Evolutionary conservation across 2,888 invertebrate species (phyloP), one percentile per base, ranked within the genome.

Genomic region (Rhogogaster chlorosoma): DNA sequence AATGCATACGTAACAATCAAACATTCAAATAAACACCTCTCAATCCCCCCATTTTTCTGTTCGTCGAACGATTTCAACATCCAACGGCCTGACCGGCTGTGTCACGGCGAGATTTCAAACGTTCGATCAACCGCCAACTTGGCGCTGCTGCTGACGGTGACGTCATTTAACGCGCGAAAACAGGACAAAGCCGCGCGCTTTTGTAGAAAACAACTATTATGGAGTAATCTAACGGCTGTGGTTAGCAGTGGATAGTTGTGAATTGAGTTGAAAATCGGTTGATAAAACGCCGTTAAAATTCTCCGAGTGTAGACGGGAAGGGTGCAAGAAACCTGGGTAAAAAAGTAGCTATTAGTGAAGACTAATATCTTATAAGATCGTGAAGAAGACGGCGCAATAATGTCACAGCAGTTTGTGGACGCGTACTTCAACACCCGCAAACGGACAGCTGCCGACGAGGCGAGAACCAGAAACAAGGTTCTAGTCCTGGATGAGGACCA

Each of bases 341-440:
- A 75, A 9, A 26, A 15, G 7, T 26, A 45, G 22, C 75, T 9
- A 5, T 26, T 29, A 26, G 38, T 22, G 9, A 0, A 45, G 4
- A 2, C 3, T 18, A 73, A n/a, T 42, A 49, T 32, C 57, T 6
- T n/a, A n/a, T n/a, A 32, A 15, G 18, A 32, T 49, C 10, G 57
- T 32, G n/a, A 9, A 38, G 26, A 29, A 36, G n/a, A 12, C 9
- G 12, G 3, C 7, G 61, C 26, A 38, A 80, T 38, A 36, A 80
- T 80, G 80, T 80, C 80, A 61, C 80, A 80, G 93, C 96, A 96
- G 89, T 96, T 96, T 82, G 95, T 80, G 85, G 96, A 96, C 86
- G 95, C 95, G 87, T 97, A 95, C 94, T 97, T 97, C 93, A 96
- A 95, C 92, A 96, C 96, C 90, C 95, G 97, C 91, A 97, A 97